Conservation (phyloP, 2,113 vertebrate genomes). For the Hyla sarda region DNA sequence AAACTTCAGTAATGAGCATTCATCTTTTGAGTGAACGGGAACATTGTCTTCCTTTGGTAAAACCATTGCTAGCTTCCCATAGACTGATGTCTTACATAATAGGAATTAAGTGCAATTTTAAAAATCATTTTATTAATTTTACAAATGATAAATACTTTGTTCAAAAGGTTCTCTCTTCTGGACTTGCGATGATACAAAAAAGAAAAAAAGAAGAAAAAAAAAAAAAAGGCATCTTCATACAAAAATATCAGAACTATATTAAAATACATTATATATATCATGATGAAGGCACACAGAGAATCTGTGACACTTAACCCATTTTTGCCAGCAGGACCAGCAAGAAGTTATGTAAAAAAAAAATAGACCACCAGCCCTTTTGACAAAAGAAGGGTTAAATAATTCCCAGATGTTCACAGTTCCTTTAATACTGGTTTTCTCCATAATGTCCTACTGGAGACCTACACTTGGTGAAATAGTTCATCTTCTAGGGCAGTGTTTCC, state of each 20-base stretch:
- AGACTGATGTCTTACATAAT: no score
- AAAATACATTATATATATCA: slow-evolving; percentile 21
- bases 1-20: no score
- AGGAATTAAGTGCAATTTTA: slow-evolving; percentile 52
- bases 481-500: background rate
- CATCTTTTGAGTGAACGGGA: no score
- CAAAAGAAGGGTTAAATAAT: background rate
- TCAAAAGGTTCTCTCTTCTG: slow-evolving; percentile 63
- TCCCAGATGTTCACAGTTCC: slow-evolving; percentile 26
- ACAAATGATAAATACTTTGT: slow-evolving; percentile 82
- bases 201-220: no score
- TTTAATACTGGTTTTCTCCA: slow-evolving; percentile 48
- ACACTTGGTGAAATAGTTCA: background rate
- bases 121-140: slow-evolving; percentile 77
- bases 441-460: slow-evolving; percentile 21
- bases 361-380: background rate
- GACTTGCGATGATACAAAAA: slow-evolving; percentile 4
- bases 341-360: background rate
- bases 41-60: no score
- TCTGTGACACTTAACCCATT: background rate
- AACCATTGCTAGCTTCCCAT: no score
- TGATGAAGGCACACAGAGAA: slow-evolving; percentile 37
- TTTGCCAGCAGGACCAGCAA: background rate
- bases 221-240: slow-evolving; percentile 33
- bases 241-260: slow-evolving; percentile 54